These are phyloP conservation scores for Ectemnius continuus DNA, from an alignment of 2,888 invertebrate species.

Conservation along the genomic window DNA sequence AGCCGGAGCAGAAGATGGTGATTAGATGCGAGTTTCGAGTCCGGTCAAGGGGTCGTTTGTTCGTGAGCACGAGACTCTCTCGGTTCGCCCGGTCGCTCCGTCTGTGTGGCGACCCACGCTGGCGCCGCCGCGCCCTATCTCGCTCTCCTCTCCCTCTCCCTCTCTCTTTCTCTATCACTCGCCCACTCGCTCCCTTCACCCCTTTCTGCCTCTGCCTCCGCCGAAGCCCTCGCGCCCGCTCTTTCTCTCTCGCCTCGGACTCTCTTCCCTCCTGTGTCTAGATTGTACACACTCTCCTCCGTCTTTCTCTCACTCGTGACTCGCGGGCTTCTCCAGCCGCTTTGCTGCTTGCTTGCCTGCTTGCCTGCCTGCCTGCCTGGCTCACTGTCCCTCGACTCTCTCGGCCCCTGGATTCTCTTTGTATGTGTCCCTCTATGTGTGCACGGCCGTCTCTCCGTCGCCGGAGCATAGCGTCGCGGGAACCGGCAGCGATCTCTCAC, in stretches of 20 bases:
- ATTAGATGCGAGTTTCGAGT: slow-evolving; percentile 52
- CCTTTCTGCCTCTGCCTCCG: slow-evolving; percentile 8
- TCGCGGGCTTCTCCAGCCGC: neutral
- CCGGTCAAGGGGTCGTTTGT: slow-evolving; percentile 69
- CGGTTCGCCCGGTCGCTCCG: slow-evolving; percentile 41
- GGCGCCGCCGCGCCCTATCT: slow-evolving; percentile 72
- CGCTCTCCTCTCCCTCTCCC: slow-evolving; percentile 40
- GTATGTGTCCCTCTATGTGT: slow-evolving; percentile 11
- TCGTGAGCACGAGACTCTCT: slow-evolving; percentile 39
- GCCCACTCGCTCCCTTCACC: slow-evolving; percentile 5
- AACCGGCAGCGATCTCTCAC: slow-evolving; percentile 50
- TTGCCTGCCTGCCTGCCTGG: neutral
- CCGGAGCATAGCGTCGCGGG: slow-evolving; percentile 12
- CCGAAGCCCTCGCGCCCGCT: slow-evolving; percentile 11
- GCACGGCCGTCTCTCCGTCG: slow-evolving; percentile 10
- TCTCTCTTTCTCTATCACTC: slow-evolving; percentile 41
- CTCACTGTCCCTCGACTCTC: neutral
- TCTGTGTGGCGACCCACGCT: slow-evolving; percentile 74
- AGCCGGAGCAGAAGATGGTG: slow-evolving; percentile 34
- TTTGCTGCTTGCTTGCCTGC: slow-evolving; percentile 13
- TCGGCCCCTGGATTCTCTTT: slow-evolving; percentile 4
- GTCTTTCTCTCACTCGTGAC: slow-evolving; percentile 26
- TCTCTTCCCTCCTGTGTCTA: slow-evolving; percentile 1
- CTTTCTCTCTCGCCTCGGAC: slow-evolving; percentile 9
- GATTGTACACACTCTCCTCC: slow-evolving; percentile 13